Conservation (phyloP, 2,797 vertebrate genomes). For the Coranthus polyacanthus region DNA sequence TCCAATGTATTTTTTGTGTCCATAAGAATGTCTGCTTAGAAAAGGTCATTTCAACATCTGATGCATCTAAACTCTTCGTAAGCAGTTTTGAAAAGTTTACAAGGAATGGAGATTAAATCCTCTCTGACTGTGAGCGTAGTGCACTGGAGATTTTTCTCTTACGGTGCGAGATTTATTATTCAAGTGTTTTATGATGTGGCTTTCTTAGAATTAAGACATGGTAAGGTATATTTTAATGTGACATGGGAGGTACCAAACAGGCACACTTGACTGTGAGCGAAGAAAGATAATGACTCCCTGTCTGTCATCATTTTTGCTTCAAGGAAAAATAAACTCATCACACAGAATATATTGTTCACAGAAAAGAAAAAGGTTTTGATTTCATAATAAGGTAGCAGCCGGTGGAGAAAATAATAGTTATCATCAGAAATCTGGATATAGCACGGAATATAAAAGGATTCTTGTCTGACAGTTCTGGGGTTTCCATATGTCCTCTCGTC, state of each 20-base stretch:
- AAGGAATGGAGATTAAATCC: neutral
- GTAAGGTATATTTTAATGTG: slow-evolving; percentile 28
- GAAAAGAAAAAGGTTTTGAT: slow-evolving; percentile 52
- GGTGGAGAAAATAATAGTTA: slow-evolving; percentile 48
- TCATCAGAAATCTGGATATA: slow-evolving; percentile 46
- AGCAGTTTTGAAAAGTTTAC: no score
- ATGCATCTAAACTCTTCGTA: no score
- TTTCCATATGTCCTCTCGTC: slow-evolving; percentile 6
- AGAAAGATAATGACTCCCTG: slow-evolving; percentile 32
- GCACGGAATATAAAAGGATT: slow-evolving; percentile 32
- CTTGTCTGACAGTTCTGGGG: slow-evolving; percentile 16
- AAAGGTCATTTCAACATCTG: no score
- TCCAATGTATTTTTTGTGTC: no score
- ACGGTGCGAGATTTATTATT: slow-evolving; percentile 13
- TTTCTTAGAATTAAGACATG: slow-evolving; percentile 6
- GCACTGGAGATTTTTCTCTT: neutral
- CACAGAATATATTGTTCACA: slow-evolving; percentile 22
- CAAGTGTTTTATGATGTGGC: slow-evolving; percentile 22
- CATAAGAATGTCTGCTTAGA: no score
- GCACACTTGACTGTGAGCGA: slow-evolving; percentile 16
- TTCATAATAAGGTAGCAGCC: slow-evolving; percentile 32
- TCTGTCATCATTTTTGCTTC: slow-evolving; percentile 61
- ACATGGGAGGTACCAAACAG: slow-evolving; percentile 19
- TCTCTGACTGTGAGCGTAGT: neutral
- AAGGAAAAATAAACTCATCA: slow-evolving; percentile 24